These are phyloP conservation scores for Drosophila yooni DNA, from an alignment of 2,888 invertebrate genomes.

Conservation along the genomic window DNA sequence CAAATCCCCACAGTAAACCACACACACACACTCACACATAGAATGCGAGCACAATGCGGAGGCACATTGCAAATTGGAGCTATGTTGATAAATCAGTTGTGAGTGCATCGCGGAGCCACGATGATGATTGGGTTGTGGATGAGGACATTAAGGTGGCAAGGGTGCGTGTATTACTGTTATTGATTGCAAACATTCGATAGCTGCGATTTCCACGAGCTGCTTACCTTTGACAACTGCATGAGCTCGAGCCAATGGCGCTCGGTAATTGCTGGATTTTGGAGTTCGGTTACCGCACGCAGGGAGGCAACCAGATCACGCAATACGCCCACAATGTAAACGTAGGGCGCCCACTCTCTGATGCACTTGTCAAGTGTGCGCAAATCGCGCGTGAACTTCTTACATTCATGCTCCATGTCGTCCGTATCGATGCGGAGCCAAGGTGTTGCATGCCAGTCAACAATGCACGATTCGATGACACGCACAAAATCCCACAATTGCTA, in stretches of 20 bases:
- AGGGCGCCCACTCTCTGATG: conserved; percentile 92
- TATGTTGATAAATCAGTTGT: conserved; percentile 54
- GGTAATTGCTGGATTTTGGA: conserved; percentile 97
- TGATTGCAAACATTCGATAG: conserved; percentile 32
- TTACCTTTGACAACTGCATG: conserved; percentile 96
- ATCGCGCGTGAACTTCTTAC: conserved; percentile 96
- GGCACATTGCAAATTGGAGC: conserved; percentile 19
- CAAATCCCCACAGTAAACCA: conserved; percentile 29
- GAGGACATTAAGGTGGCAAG: neutral
- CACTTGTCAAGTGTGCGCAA: conserved; percentile 93
- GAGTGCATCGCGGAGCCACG: conserved; percentile 25
- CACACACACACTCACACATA: neutral
- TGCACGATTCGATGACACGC: conserved; percentile 91
- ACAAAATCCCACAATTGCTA: conserved; percentile 97
- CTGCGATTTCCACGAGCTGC: conserved; percentile 20
- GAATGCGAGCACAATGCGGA: conserved; percentile 7
- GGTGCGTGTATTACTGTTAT: conserved; percentile 10
- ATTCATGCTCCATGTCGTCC: conserved; percentile 97
- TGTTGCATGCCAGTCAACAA: conserved; percentile 97
- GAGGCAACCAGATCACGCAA: conserved; percentile 97
- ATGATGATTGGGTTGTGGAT: neutral
- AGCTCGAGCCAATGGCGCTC: conserved; percentile 98
- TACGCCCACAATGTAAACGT: conserved; percentile 90
- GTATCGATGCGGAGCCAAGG: conserved; percentile 97
- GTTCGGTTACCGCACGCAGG: conserved; percentile 95